A percentile compares a stretch with the other conserved stretches of the same genome.
Evolutionary conservation across 2,797 vertebrate genomes (phyloP).

Genomic region (Steatocranus sp.): DNA sequence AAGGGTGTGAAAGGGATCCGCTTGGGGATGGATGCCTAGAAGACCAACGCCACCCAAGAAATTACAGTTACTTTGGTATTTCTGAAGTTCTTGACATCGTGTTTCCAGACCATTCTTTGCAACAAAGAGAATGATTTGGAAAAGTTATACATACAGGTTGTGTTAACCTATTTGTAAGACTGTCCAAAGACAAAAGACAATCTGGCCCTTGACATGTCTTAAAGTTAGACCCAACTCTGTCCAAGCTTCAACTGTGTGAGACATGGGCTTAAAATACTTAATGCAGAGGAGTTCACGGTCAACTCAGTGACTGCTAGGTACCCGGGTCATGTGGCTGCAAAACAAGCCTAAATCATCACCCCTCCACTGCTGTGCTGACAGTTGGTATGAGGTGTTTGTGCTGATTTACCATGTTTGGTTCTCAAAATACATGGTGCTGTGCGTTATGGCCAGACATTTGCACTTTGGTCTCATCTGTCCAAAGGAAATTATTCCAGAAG

Average conservation of each 20-base stretch:
- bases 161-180: neutral
- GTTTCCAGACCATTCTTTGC: neutral
- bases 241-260: neutral
- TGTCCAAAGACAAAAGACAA: neutral
- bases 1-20: conserved; percentile 48
- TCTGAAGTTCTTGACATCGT: conserved; percentile 35
- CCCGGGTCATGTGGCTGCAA: neutral
- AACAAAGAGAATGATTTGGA: conserved; percentile 26
- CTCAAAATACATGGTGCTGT: neutral
- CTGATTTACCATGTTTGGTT: neutral
- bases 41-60: conserved; percentile 34
- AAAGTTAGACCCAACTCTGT: neutral
- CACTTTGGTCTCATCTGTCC: neutral
- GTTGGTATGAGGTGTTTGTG: neutral
- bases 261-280: neutral
- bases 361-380: neutral
- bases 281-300: neutral
- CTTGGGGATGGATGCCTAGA: conserved; percentile 17
- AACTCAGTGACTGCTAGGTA: neutral
- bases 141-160: neutral
- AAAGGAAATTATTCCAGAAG: neutral
- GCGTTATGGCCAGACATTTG: neutral
- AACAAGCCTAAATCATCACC: neutral
- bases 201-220: neutral
- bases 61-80: conserved; percentile 45